Conservation (phyloP, 2,888 invertebrate genomes). For the Mesorhabditis belari region DNA sequence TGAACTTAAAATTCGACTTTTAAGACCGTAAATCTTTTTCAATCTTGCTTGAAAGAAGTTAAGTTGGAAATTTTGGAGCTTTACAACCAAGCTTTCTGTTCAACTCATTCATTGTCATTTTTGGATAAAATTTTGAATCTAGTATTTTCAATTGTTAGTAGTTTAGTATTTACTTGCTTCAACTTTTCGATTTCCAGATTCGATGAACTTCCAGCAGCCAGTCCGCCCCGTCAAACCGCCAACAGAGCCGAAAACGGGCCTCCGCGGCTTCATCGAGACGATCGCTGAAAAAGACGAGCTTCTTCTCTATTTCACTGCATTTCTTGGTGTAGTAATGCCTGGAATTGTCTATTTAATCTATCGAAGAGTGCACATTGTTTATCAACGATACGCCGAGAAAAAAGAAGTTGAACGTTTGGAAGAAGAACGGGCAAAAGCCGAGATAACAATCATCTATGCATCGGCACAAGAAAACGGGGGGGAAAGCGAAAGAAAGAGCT, state of each 20-base stretch:
- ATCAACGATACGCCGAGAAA: constrained; percentile 34
- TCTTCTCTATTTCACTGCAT: constrained; percentile 44
- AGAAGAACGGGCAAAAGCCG: constrained; percentile 33
- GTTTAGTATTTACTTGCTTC: no score
- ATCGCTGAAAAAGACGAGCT: constrained; percentile 28
- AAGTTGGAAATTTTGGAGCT: no score
- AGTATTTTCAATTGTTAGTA: no score
- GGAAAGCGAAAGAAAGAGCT: not conserved
- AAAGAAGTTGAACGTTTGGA: constrained; percentile 26
- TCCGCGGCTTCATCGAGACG: not conserved
- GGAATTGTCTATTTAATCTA: constrained; percentile 44
- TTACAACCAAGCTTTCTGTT: no score
- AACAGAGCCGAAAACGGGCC: not conserved
- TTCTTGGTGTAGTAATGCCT: constrained; percentile 44
- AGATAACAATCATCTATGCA: constrained; percentile 24
- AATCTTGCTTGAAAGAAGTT: no score
- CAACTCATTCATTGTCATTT: no score
- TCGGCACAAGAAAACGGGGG: not conserved
- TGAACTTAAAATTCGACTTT: no score
- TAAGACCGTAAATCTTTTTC: no score
- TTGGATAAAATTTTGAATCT: no score
- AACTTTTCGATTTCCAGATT: not conserved
- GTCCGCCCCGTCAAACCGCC: not conserved
- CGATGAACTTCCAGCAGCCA: not conserved
- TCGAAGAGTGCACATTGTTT: constrained; percentile 32